Evolutionary conservation across 2,797 vertebrate genomes (phyloP), one percentile per base, ranked within the genome.

Genomic region (Falco columbarius): DNA sequence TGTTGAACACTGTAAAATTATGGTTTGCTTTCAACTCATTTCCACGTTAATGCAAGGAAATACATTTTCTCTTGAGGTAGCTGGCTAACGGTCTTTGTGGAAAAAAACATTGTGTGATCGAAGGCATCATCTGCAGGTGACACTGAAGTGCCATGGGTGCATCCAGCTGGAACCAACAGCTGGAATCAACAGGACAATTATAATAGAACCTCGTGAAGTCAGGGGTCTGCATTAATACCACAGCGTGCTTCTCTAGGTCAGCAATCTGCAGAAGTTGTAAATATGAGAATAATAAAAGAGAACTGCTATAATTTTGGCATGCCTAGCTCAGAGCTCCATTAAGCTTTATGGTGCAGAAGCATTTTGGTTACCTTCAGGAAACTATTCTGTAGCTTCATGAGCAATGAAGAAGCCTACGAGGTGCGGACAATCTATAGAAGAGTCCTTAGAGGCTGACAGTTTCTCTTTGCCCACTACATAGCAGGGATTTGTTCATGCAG

Each of bases 401-500:
- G 42, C n/a, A 73, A 26, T 61, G 71, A 29, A 77, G 65, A 30
- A 81, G 32, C 24, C 49, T 62, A 7, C 0, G 0, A 75, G 54
- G 22, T n/a, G 36, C 73, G 54, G 74, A 56, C 8, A 79, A 34
- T 5, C 17, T 58, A 30, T 3, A 4, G 32, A n/a, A 36, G 51
- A 24, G 16, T 18, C 81, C 86, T 36, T 14, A 36, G 66, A 65
- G 61, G 40, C 22, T 42, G 68, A 17, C 40, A 32, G 38, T 30
- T 71, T 54, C 47, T 58, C 32, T 77, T 42, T 58, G 38, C 49
- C 23, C 1, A 0, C 59, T 34, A 0, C 42, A 12, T 1, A 44
- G 47, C 38, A n/a, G 23, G 27, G 26, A 8, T 36, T 75, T 59
- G 21, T 26, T 86, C 55, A 7, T 7, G 1, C 23, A 55, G 10